Evolutionary conservation across 1,140 invertebrate species (phyloP).

Genomic region (Brachionus sp.): DNA sequence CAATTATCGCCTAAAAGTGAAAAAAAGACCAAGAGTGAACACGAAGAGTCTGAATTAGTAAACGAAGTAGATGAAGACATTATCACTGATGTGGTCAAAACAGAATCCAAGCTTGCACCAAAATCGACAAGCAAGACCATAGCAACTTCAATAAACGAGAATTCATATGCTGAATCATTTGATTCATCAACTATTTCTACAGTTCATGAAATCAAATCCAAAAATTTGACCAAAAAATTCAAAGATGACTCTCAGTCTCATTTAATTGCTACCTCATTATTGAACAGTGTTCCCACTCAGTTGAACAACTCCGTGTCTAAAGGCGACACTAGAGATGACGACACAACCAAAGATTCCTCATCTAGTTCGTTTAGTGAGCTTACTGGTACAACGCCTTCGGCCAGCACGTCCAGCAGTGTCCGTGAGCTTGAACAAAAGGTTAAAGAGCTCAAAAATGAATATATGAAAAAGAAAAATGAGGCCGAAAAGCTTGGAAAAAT

Average conservation of each 20-base stretch:
- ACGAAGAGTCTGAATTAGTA: background rate
- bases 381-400: background rate
- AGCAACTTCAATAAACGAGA: constrained; percentile 23
- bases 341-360: background rate
- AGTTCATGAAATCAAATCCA: background rate
- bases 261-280: background rate
- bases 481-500: constrained; percentile 22
- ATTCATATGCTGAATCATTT: constrained; percentile 48
- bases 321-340: background rate
- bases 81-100: background rate
- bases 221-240: background rate
- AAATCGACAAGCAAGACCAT: background rate
- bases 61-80: background rate
- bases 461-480: constrained; percentile 6
- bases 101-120: background rate
- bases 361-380: background rate
- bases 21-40: background rate
- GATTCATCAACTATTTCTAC: constrained; percentile 30
- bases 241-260: background rate
- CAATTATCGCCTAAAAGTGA: background rate
- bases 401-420: constrained; percentile 33
- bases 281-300: background rate
- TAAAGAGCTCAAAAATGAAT: constrained; percentile 29
- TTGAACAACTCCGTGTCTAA: background rate
- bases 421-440: constrained; percentile 21